Percentiles rank a stretch among this genome's conserved stretches.
Evolutionary conservation across 2,113 vertebrate genomes (phyloP).

Genomic region (Syngnathus scovelli): DNA sequence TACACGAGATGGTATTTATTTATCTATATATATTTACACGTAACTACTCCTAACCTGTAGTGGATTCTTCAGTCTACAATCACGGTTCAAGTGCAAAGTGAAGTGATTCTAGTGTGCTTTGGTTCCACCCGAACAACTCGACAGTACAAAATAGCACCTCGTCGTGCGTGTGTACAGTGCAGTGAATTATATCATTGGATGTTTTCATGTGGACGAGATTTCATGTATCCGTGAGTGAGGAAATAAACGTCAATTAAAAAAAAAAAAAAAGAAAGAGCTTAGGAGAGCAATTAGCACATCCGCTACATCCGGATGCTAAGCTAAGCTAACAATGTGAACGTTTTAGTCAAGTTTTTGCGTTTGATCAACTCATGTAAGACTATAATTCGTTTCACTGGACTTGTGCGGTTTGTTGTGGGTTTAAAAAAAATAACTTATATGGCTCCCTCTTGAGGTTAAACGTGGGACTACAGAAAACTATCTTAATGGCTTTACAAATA

Average conservation of each 20-base stretch:
- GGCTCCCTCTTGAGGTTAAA: neutral
- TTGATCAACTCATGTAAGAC: neutral
- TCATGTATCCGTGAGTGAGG: neutral
- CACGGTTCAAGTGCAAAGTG: neutral
- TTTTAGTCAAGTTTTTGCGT: neutral
- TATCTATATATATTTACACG: slow-evolving; percentile 3
- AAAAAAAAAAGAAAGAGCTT: neutral
- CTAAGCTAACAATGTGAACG: neutral
- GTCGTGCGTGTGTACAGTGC: neutral
- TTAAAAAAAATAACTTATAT: neutral
- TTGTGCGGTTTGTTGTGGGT: neutral
- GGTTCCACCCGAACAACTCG: neutral
- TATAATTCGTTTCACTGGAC: neutral
- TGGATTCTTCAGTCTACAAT: neutral
- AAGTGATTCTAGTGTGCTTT: neutral
- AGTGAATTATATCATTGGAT: neutral
- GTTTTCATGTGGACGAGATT: neutral
- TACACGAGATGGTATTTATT: slow-evolving; percentile 4
- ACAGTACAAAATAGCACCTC: neutral
- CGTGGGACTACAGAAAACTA: neutral
- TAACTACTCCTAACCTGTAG: neutral
- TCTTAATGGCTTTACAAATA: neutral
- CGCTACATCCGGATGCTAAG: neutral
- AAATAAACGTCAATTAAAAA: neutral
- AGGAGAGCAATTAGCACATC: neutral